Evolutionary conservation across 2,888 invertebrate genomes (phyloP).

Genomic region (Achlya flavicornis): DNA sequence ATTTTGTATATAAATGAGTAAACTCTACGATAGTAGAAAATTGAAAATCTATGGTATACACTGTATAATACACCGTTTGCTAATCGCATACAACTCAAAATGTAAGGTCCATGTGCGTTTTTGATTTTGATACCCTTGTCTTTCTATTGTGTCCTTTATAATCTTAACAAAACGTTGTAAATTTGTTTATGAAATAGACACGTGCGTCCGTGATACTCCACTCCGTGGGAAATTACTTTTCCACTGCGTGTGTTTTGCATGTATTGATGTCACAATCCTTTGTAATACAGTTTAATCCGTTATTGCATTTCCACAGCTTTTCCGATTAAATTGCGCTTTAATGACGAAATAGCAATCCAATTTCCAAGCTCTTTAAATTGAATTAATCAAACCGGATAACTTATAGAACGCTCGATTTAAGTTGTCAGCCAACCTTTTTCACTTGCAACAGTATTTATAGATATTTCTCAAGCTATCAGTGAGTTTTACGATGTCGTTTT

Average conservation of each 20-base stretch:
- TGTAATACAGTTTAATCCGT: not conserved
- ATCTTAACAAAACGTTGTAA: too few species aligned
- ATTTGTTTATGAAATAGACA: too few species aligned
- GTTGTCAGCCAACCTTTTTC: conserved; percentile 48
- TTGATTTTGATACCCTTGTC: too few species aligned
- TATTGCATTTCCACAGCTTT: not conserved
- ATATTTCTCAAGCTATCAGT: conserved; percentile 50
- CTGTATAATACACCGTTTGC: too few species aligned
- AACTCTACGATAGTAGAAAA: too few species aligned
- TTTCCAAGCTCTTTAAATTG: conserved; percentile 8
- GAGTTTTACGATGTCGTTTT: conserved; percentile 52
- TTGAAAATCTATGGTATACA: too few species aligned
- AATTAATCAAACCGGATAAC: conserved; percentile 31
- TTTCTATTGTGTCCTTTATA: too few species aligned
- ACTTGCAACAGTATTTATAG: conserved; percentile 52
- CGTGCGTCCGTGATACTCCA: too few species aligned
- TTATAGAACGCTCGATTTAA: conserved; percentile 33
- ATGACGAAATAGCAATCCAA: conserved; percentile 9
- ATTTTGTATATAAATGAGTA: not conserved
- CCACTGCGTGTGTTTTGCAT: not conserved
- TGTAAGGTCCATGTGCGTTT: too few species aligned
- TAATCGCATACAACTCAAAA: too few species aligned
- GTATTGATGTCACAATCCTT: not conserved
- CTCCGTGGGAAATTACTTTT: not conserved
- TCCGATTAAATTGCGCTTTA: not conserved